Evolutionary conservation across 2,113 vertebrate genomes (phyloP), one percentile per base, ranked within the genome.

Genomic region (Albula glossodonta): DNA sequence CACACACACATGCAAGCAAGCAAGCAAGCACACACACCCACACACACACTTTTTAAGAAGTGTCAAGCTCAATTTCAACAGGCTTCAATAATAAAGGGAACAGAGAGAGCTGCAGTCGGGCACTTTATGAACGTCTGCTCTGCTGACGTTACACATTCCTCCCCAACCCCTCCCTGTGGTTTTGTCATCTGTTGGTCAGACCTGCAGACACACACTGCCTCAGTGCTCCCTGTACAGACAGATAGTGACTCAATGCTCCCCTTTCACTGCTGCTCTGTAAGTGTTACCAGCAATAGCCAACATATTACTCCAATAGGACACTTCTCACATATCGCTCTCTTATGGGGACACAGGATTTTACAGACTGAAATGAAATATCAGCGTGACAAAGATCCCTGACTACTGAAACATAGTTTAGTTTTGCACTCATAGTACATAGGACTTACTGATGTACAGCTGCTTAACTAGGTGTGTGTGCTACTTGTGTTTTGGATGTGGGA

Each of bases 41-140:
- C 50, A 49, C 17, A 84, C 81, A 80, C 86, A 83, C 70, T 4
- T 66, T 22, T 22, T 22, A 0, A 63, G 87, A 86, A 85, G 85
- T 49, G 31, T 84, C 74, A 78, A 84, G 63, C 22, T 15, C 51
- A 31, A 10, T n/a, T 74, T 22, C n/a, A 22, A 74, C n/a, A 74
- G n/a, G n/a, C 9, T 8, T 8, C 8, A 9, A 74, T 74, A 74
- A 25, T 31, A 74, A 70, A 74, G 70, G 70, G 70, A 74, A 74
- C 22, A n/a, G 70, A 74, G 31, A 31, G n/a, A 22, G 70, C n/a
- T 31, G 60, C 60, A 66, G 60, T 66, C 3, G 60, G 60, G 60
- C 60, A 66, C 78, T 15, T 79, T 79, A 79, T 79, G 79, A 74
- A 31, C n/a, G 9, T 74, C 22, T 74, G n/a, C 70, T 74, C 51